These are phyloP conservation scores for Chromobotia macracanthus DNA, from an alignment of 2,797 vertebrate genomes.

Conservation along the genomic window DNA sequence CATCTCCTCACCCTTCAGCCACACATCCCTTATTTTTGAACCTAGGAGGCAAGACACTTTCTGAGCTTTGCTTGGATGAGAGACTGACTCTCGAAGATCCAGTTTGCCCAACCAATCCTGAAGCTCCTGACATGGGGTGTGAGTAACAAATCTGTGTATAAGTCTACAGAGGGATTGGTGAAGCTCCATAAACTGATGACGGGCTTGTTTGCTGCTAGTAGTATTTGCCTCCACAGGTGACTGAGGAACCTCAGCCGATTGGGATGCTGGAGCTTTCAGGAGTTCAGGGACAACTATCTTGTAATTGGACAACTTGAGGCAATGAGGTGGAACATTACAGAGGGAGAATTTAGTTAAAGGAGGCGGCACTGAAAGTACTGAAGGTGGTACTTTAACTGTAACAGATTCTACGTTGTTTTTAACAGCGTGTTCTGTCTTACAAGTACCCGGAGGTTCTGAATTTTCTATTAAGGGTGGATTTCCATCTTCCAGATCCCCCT, in stretches of 20 bases:
- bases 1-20: conserved; percentile 81
- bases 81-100: conserved; percentile 53
- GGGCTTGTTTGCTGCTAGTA: conserved; percentile 46
- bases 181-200: conserved; percentile 80
- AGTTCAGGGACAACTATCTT: conserved; percentile 68
- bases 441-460: background rate
- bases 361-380: conserved; percentile 44
- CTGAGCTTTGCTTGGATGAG: conserved; percentile 69
- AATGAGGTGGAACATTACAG: conserved; percentile 70
- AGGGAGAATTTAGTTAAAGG: conserved; percentile 58
- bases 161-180: conserved; percentile 82
- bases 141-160: conserved; percentile 75
- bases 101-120: conserved; percentile 78
- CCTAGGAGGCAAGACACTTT: conserved; percentile 72
- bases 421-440: conserved; percentile 35
- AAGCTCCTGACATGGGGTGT: conserved; percentile 79
- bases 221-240: conserved; percentile 19
- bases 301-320: conserved; percentile 72
- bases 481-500: conserved; percentile 65
- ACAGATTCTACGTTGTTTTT: conserved; percentile 8
- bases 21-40: conserved; percentile 76
- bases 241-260: background rate
- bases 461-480: conserved; percentile 52
- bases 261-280: conserved; percentile 43
- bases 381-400: conserved; percentile 23